Evolutionary conservation across 2,888 invertebrate species (phyloP), one percentile per base, ranked within the genome.

Genomic region (Drosophila quinaria): DNA sequence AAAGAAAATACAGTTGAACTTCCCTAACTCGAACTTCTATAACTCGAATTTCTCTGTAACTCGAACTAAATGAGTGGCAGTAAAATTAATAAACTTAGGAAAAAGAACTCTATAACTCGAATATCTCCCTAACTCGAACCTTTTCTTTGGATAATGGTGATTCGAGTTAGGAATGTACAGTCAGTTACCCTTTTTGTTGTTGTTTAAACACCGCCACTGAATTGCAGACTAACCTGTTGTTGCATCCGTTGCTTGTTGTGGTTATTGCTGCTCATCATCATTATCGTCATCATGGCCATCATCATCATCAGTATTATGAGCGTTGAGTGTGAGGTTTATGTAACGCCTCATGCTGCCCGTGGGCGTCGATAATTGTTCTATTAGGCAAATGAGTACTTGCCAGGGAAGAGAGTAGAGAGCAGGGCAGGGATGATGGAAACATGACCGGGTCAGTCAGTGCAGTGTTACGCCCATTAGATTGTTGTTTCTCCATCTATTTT

Each of bases 331-430:
- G 42, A 42, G 17, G 56, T 62, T 65, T 52, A 54, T 64, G 63
- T 33, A 70, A 74, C 75, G 75, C 73, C 70, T 56, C 55, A 29
- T 50, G 37, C 42, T 39, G 52, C 59, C 46, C 42, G 49, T 62
- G 71, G 80, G 80, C 78, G 71, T 81, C 78, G 80, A 80, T 85
- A 85, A 85, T 85, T 81, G 80, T 85, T 83, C 78, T 80, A 85
- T 83, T 83, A 85, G 82, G 71, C 73, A 80, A 83, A 85, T 83
- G 78, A 84, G 71, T 66, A 17, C 33, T 15, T 13, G 17, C 13
- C 3, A 22, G 42, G 13, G 19, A n/a, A 5, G 10, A 17, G 25
- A n/a, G 25, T 8, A 35, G 17, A 31, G 31, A 11, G 13, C n/a
- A 10, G 31, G n/a, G 13, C n/a, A 10, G 4, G 4, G 19, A 33